Conservation (phyloP, 1,140 invertebrate genomes). For the Drosophila subpulchrella region DNA sequence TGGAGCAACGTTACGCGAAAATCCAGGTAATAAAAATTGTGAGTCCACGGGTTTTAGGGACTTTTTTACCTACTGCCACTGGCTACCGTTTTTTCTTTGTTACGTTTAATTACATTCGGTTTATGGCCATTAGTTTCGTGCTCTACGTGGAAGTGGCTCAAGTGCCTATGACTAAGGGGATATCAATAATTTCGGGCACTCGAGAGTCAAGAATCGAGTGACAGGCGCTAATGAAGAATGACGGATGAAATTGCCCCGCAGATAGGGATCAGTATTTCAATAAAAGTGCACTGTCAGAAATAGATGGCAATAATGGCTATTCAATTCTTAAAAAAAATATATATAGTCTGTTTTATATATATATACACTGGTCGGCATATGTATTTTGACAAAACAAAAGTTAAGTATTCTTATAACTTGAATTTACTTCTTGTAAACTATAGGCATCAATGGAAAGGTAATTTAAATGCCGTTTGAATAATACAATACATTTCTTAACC, state of each 20-base stretch:
- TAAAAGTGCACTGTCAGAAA: not conserved
- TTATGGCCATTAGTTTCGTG: constrained; percentile 3
- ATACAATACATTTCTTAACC: too few species aligned
- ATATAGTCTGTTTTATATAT: too few species aligned
- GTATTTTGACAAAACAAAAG: too few species aligned
- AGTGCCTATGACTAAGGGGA: constrained; percentile 40
- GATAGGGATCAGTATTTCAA: constrained; percentile 1
- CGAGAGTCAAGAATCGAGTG: constrained; percentile 25
- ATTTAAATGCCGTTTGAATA: too few species aligned
- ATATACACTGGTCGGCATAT: too few species aligned
- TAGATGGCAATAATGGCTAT: too few species aligned
- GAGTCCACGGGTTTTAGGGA: constrained; percentile 4
- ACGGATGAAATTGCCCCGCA: constrained; percentile 20
- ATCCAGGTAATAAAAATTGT: constrained; percentile 1
- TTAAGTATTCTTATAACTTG: too few species aligned
- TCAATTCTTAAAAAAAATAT: too few species aligned
- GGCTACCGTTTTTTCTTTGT: constrained; percentile 11
- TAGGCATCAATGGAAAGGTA: too few species aligned
- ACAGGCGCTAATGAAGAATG: constrained; percentile 46
- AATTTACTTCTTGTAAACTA: too few species aligned
- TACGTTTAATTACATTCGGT: constrained; percentile 2
- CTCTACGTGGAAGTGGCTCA: not conserved
- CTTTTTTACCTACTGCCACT: constrained; percentile 6
- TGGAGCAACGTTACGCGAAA: constrained; percentile 25
- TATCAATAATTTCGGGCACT: constrained; percentile 27